Conservation (phyloP, 2,797 vertebrate genomes). For the Bradypodion pumilum region DNA sequence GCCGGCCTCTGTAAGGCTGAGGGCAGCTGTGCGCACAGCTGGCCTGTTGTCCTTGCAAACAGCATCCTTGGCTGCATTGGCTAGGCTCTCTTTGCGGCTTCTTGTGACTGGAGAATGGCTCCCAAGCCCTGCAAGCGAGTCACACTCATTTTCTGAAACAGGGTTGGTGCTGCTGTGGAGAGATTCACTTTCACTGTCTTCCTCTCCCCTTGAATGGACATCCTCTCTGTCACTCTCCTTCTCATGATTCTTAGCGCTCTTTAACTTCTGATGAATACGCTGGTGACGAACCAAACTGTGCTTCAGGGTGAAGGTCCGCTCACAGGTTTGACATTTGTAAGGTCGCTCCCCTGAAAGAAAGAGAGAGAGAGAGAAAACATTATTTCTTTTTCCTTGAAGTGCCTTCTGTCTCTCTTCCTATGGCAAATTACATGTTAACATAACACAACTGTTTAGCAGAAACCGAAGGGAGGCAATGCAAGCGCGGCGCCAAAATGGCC, state of each 20-base stretch:
- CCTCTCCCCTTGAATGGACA: constrained; percentile 65
- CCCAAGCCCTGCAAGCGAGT: constrained; percentile 44
- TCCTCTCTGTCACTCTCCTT: constrained; percentile 78
- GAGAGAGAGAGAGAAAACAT: no score
- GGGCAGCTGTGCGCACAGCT: background rate
- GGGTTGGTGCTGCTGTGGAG: constrained; percentile 76
- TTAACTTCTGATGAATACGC: constrained; percentile 89
- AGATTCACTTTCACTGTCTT: constrained; percentile 78
- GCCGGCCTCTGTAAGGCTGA: constrained; percentile 44
- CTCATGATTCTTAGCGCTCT: constrained; percentile 68
- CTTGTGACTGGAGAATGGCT: constrained; percentile 59
- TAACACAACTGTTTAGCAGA: no score
- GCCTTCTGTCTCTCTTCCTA: no score
- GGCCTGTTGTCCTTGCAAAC: constrained; percentile 57
- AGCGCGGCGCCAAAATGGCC: no score
- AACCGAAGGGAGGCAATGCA: no score
- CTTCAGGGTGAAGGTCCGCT: constrained; percentile 96
- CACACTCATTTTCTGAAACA: constrained; percentile 75
- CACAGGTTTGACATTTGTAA: constrained; percentile 95
- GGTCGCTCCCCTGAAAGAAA: constrained; percentile 87
- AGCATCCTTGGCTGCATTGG: constrained; percentile 46
- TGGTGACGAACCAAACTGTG: constrained; percentile 98
- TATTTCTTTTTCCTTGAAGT: no score
- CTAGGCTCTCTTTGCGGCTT: constrained; percentile 77
- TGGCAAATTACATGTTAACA: no score